Evolutionary conservation across 2,888 invertebrate species (phyloP).

Genomic region (Nomada lathburiana): DNA sequence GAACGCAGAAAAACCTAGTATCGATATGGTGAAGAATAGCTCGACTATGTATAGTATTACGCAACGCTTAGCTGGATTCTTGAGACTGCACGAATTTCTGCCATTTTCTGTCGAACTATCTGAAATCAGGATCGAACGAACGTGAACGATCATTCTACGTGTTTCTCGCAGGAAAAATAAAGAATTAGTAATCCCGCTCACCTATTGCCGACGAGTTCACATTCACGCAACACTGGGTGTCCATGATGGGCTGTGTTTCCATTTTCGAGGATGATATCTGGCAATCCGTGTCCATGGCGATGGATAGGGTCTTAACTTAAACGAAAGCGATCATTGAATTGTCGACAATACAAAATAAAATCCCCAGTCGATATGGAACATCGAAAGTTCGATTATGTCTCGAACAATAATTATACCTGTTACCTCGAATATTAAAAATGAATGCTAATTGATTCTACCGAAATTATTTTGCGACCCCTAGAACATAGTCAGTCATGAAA

Average conservation of each 20-base stretch:
- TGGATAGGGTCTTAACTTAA: not conserved
- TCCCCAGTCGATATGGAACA: too few relatives aligned
- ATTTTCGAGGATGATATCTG: conserved; percentile 31
- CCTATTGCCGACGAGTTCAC: conserved; percentile 25
- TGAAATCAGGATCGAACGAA: conserved; percentile 17
- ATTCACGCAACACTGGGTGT: conserved; percentile 36
- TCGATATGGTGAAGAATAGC: not conserved
- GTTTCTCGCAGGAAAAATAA: not conserved
- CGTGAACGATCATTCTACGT: not conserved
- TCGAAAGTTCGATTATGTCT: too few relatives aligned
- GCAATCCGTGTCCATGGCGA: conserved; percentile 18
- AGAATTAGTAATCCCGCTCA: conserved; percentile 15
- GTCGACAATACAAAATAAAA: not conserved
- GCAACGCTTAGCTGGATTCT: not conserved
- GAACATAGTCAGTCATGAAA: too few relatives aligned
- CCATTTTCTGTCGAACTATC: not conserved
- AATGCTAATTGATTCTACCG: too few relatives aligned
- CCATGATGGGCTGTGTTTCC: conserved; percentile 39
- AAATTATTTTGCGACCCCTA: too few relatives aligned
- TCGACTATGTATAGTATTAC: not conserved
- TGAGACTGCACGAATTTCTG: not conserved
- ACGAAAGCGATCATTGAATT: not conserved
- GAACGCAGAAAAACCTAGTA: not conserved
- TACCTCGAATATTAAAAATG: too few relatives aligned
- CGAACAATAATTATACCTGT: too few relatives aligned